Evolutionary conservation across 2,113 vertebrate genomes (phyloP).

Genomic region (Galbula dea): DNA sequence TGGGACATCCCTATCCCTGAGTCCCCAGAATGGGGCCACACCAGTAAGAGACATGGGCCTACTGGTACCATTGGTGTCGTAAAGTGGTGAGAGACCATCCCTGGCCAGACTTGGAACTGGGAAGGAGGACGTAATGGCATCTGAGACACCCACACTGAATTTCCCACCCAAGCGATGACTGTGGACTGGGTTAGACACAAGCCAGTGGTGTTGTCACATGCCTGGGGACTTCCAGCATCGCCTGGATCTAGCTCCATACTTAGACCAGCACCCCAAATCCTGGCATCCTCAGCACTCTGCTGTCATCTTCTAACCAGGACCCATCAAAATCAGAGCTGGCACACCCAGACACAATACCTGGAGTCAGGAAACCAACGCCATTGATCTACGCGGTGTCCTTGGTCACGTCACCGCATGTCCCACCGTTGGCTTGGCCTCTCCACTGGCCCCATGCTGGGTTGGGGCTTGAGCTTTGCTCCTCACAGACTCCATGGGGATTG

Average conservation of each 20-base stretch:
- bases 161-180: neutral
- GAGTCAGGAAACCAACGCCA: neutral
- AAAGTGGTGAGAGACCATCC: neutral
- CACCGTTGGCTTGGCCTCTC: neutral
- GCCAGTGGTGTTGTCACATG: neutral
- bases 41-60: neutral
- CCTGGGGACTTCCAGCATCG: neutral
- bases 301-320: neutral
- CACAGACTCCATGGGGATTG: neutral
- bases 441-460: accelerated
- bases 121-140: neutral
- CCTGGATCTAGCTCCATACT: neutral
- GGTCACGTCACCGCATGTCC: accelerated
- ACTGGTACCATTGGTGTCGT: neutral
- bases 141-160: neutral
- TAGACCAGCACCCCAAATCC: neutral
- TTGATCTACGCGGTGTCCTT: neutral
- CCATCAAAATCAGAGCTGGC: neutral
- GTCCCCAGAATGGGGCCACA: neutral
- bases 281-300: neutral
- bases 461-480: neutral
- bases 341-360: accelerated
- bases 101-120: neutral
- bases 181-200: neutral
- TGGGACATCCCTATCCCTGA: neutral